These are phyloP conservation scores for Melanotus villosus DNA, from an alignment of 2,888 invertebrate genomes.

Conservation along the genomic window DNA sequence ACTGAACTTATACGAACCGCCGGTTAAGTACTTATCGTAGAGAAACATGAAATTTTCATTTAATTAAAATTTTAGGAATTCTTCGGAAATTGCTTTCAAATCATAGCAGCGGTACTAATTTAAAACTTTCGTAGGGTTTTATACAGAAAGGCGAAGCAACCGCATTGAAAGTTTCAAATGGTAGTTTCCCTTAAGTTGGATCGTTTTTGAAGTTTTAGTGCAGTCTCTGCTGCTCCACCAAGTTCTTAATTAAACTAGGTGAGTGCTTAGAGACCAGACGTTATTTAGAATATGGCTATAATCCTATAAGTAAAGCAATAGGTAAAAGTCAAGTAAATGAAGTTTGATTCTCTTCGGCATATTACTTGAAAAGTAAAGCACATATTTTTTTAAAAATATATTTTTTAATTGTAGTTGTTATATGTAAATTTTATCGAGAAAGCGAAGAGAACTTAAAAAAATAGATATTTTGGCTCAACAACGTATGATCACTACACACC, in stretches of 20 bases:
- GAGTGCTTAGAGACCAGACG: conserved; percentile 42
- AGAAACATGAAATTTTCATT: too few species aligned
- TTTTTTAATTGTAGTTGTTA: too few species aligned
- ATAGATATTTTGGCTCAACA: too few species aligned
- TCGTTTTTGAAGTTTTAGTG: conserved; percentile 56
- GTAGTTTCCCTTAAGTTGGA: conserved; percentile 44
- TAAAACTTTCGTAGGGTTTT: conserved; percentile 32
- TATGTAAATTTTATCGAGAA: too few species aligned
- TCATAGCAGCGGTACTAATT: conserved; percentile 20
- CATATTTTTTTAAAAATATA: too few species aligned
- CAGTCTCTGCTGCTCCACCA: conserved; percentile 51
- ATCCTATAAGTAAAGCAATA: conserved; percentile 13
- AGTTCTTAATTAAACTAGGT: conserved; percentile 58
- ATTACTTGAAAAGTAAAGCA: neutral
- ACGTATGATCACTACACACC: too few species aligned
- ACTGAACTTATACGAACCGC: too few species aligned
- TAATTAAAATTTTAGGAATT: conserved; percentile 12
- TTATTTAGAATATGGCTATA: conserved; percentile 29
- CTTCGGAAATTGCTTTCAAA: conserved; percentile 16
- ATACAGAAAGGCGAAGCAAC: conserved; percentile 37
- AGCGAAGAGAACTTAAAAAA: too few species aligned
- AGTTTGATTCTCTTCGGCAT: neutral
- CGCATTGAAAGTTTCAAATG: conserved; percentile 42
- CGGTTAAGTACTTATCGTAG: too few species aligned
- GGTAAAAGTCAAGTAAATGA: neutral